Evolutionary conservation across 1,140 invertebrate species (phyloP), one percentile per base, ranked within the genome.

Genomic region (Panonychus citri): DNA sequence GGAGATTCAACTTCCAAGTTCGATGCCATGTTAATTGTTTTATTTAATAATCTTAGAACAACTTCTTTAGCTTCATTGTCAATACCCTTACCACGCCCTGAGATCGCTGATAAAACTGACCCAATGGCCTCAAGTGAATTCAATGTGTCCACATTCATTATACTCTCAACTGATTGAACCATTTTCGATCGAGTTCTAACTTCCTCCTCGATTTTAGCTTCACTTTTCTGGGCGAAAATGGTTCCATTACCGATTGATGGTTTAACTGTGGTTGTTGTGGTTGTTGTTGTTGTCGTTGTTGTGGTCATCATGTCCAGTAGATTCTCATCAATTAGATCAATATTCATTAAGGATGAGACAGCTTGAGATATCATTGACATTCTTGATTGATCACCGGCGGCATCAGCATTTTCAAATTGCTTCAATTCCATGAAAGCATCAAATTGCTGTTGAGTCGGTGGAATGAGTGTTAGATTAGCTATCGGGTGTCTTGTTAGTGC

Each of bases 301-400:
- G 42, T 48, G 3, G 30, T 30, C 27, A 19, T 26, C 17, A 54
- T 30, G 3, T 57, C 43, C 54, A 15, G 3, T 17, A 19, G 15
- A 17, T 30, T 24, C 15, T 54, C 34, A 40, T 54, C 53, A 7
- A 39, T 56, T 21, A 64, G 51, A 21, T 59, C 52, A 12, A 64
- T 59, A 54, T 59, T 63, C 63, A 65, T 62, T 0, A 65, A 55
- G 12, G 64, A 65, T 13, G 64, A 62, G 4, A 65, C 28, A 17
- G 64, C 62, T 46, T 65, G 64, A 7, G 64, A 62, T 3, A 65
- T 59, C 60, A 65, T 64, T 37, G 57, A 65, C 64, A 65, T 65
- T 26, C 55, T 48, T 26, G 63, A 59, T 56, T 63, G 62, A 62
- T 65, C 64, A 13, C 64, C 64, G 3, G 63, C 59, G 28, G 64